Conservation (phyloP, 2,888 invertebrate species). For the Nebria salina region DNA sequence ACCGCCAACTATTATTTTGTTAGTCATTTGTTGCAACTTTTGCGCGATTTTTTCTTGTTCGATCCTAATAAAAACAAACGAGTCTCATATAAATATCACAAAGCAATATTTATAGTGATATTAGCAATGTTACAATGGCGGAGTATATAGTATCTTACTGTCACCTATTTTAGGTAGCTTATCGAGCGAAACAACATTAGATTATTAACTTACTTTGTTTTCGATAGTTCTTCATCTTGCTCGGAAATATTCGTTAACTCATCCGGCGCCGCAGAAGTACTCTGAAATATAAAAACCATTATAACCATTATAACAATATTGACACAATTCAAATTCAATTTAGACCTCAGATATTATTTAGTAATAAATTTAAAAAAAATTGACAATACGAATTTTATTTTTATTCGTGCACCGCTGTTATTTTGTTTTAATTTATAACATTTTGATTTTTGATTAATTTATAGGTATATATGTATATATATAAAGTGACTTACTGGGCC, state of each 20-base stretch:
- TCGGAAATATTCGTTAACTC: background rate
- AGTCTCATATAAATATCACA: background rate
- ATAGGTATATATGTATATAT: too few relatives aligned
- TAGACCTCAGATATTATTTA: too few relatives aligned
- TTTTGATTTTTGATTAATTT: too few relatives aligned
- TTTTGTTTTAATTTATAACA: background rate
- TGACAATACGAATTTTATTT: too few relatives aligned
- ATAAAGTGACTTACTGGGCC: background rate
- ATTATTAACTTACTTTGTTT: conserved; percentile 57
- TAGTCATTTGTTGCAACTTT: conserved; percentile 89
- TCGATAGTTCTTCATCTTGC: conserved; percentile 58
- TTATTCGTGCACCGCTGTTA: too few relatives aligned
- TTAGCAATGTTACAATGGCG: too few relatives aligned
- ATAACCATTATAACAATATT: too few relatives aligned
- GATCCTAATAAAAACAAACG: conserved; percentile 58
- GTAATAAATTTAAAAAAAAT: too few relatives aligned
- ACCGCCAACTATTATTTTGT: conserved; percentile 96
- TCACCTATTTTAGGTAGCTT: too few relatives aligned
- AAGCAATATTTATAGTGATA: too few relatives aligned
- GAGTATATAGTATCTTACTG: too few relatives aligned
- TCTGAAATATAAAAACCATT: background rate
- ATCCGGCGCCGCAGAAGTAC: background rate
- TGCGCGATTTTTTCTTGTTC: conserved; percentile 86
- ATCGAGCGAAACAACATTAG: background rate
- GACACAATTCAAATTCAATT: too few relatives aligned